Conservation (phyloP, 2,113 vertebrate species). For the Thermophis baileyi region DNA sequence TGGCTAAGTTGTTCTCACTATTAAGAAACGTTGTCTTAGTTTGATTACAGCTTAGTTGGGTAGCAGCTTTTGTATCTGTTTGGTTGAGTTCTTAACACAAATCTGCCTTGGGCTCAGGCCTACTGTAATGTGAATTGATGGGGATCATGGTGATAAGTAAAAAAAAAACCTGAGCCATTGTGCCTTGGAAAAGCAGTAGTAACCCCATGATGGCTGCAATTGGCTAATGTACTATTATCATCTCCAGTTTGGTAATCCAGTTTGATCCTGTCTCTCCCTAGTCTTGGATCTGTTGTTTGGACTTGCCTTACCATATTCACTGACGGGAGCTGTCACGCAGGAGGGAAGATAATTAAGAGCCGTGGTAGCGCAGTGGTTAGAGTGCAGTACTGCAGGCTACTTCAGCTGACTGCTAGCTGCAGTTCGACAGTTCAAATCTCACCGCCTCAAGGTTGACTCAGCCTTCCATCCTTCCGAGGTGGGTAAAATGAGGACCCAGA, state of each 20-base stretch:
- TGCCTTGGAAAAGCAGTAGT: constrained; percentile 1
- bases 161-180: neutral
- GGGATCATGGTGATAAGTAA: neutral
- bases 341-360: neutral
- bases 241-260: neutral
- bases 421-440: too few species aligned
- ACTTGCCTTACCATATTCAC: neutral
- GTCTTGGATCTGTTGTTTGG: neutral
- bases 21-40: neutral
- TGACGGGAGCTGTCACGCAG: neutral
- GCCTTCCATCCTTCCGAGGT: too few species aligned
- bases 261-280: neutral
- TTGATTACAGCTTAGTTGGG: neutral
- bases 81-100: neutral
- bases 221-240: neutral
- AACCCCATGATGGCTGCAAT: neutral
- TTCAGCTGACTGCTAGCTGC: too few species aligned
- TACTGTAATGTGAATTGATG: rapidly evolving
- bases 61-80: neutral
- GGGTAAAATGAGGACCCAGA: too few species aligned
- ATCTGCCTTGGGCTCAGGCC: neutral
- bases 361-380: too few species aligned
- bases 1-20: neutral
- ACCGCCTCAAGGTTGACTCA: too few species aligned
- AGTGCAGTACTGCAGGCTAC: too few species aligned